These are phyloP conservation scores for Drosophila parabipectinata DNA, from an alignment of 1,140 invertebrate species.

Conservation along the genomic window DNA sequence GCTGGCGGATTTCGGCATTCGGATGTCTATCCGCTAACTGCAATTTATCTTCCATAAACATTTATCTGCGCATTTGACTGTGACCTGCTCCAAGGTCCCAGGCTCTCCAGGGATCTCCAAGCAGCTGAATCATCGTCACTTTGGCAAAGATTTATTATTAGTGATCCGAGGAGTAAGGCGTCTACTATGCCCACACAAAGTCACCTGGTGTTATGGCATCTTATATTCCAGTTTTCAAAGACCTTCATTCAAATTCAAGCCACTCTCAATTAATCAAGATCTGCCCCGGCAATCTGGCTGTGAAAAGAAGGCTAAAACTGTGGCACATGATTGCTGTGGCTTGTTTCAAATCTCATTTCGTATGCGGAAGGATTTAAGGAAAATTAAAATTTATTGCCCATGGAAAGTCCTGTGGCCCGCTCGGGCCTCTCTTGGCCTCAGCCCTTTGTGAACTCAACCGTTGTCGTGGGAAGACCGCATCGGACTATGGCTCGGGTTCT, in stretches of 20 bases:
- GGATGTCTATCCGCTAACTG: conserved; percentile 53
- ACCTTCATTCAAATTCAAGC: conserved; percentile 19
- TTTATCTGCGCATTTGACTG: conserved; percentile 67
- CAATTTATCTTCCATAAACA: conserved; percentile 72
- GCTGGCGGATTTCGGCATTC: conserved; percentile 48
- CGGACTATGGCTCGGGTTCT: conserved; percentile 1
- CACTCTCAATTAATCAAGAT: conserved; percentile 35
- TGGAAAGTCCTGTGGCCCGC: conserved; percentile 49
- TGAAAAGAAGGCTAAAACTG: conserved; percentile 16
- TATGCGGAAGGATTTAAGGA: conserved; percentile 63
- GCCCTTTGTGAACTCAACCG: conserved; percentile 34
- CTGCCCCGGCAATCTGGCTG: conserved; percentile 13
- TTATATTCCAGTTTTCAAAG: background rate
- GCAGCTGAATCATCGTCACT: conserved; percentile 44
- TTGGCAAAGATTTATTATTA: conserved; percentile 39
- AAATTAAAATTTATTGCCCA: conserved; percentile 76
- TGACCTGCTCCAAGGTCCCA: conserved; percentile 30
- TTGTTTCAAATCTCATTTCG: conserved; percentile 58
- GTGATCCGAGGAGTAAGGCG: background rate
- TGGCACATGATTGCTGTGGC: conserved; percentile 39
- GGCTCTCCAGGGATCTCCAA: conserved; percentile 34
- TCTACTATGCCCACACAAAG: background rate
- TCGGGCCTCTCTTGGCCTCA: conserved; percentile 10
- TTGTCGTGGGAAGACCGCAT: conserved; percentile 37
- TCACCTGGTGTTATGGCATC: conserved; percentile 2